Evolutionary conservation across 2,113 vertebrate species (phyloP), one percentile per base, ranked within the genome.

Genomic region (Tringa solitaria): DNA sequence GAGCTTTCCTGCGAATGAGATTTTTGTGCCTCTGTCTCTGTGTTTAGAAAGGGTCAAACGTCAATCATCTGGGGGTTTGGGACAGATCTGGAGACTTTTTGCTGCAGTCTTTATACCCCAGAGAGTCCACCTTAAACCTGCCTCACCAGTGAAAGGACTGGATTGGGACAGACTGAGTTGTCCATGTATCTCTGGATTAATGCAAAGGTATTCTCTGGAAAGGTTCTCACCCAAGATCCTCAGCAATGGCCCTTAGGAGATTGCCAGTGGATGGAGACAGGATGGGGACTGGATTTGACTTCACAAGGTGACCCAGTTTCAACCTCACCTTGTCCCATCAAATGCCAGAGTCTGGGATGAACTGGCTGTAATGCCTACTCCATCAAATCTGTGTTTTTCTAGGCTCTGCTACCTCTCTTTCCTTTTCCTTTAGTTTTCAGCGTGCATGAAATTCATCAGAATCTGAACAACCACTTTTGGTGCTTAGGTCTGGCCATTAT

Each of bases 81-180:
- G 63, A 85, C 8, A 43, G 33, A 56, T 56, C 28, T 64, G 57
- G 19, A 86, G 12, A 8, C 10, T 90, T 86, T 60, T 11, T 53
- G 19, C 14, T 88, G 4, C 0, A 0, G 2, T 43, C 3, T 68
- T 21, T 69, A 33, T 16, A 9, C 2, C 30, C 9, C 26, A 60
- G 18, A 57, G 8, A 57, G 6, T 53, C 17, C 4, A 1, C 12
- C 39, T 93, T 60, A 88, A 83, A 65, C 7, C 50, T 70, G 37
- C 23, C 9, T 59, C 74, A 12, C 9, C 76, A 56, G 41, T 27
- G 81, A 59, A 7, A 81, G 18, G 28, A 54, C 30, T 30, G 16
- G 28, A 41, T 0, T 46, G 22, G 41, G 77, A 89, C 41, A 81
- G 6, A 13, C 10, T 24, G 37, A 57, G 45, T 10, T 39, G 15